These are phyloP conservation scores for Glaucidium brasilianum DNA, from an alignment of 2,113 vertebrate genomes.

Conservation along the genomic window DNA sequence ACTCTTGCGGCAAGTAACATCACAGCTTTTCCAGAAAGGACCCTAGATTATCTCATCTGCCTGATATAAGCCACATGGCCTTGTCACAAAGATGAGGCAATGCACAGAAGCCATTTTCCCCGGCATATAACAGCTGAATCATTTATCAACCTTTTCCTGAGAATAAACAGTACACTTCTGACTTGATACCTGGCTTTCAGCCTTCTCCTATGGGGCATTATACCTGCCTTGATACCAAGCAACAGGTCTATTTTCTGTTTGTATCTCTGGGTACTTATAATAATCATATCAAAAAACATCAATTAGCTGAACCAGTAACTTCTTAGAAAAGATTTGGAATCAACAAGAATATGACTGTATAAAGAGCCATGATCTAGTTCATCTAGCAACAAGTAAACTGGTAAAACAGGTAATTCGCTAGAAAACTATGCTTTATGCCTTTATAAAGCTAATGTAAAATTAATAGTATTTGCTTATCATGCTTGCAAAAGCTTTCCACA, in stretches of 20 bases:
- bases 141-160: not conserved
- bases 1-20: not conserved
- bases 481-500: not conserved
- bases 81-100: not conserved
- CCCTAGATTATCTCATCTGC: not conserved
- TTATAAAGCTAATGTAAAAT: not conserved
- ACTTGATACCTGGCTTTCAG: not conserved
- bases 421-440: not conserved
- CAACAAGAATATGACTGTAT: not conserved
- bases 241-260: not conserved
- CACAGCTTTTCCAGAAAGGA: not conserved
- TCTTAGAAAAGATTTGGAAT: not conserved
- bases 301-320: not conserved
- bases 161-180: not conserved
- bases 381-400: not conserved
- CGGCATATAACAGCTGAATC: not conserved
- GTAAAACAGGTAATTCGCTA: not conserved
- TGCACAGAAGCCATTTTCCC: not conserved
- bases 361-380: not conserved
- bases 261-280: not conserved
- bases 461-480: not conserved
- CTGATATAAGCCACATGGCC: not conserved
- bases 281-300: not conserved
- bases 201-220: not conserved
- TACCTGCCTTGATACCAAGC: not conserved